phyloP scores from a whole-genome alignment of 1,140 invertebrate genomes.

The Trachelipus rathkii region DNA sequence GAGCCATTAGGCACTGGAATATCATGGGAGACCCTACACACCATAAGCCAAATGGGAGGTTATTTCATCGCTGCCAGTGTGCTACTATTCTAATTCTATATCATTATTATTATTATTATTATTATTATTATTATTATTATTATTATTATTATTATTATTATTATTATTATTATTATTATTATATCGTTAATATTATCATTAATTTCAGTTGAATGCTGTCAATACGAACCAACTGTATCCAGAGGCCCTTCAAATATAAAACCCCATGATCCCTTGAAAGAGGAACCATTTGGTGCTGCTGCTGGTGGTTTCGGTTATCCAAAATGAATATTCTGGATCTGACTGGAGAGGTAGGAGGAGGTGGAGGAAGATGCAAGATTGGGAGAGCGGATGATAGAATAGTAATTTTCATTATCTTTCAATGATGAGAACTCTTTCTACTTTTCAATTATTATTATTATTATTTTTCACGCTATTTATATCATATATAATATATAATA shows the following conservation, averaged over 20 bases:
- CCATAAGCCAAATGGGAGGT: too few relatives aligned
- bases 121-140: background rate
- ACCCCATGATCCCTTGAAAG: background rate
- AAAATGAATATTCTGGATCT: background rate
- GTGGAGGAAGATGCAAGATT: background rate
- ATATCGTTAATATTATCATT: constrained; percentile 4
- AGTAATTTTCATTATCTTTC: too few relatives aligned
- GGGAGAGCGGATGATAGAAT: too few relatives aligned
- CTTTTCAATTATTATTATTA: too few relatives aligned
- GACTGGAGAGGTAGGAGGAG: background rate
- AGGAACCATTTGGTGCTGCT: background rate
- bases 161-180: constrained; percentile 13
- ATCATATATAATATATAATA: too few relatives aligned
- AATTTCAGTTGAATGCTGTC: background rate
- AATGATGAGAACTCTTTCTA: too few relatives aligned
- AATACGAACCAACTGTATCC: background rate
- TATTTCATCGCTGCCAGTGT: too few relatives aligned
- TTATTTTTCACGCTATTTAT: too few relatives aligned
- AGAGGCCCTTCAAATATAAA: background rate
- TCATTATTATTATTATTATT: too few relatives aligned
- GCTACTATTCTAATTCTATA: too few relatives aligned
- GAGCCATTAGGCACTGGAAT: too few relatives aligned
- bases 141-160: constrained; percentile 2
- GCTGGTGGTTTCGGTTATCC: background rate
- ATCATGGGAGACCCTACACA: too few relatives aligned